Percentiles rank a stretch among this genome's conserved stretches.
phyloP scores from a whole-genome alignment of 2,888 invertebrate genomes.

The Chymomyza procnemis region DNA sequence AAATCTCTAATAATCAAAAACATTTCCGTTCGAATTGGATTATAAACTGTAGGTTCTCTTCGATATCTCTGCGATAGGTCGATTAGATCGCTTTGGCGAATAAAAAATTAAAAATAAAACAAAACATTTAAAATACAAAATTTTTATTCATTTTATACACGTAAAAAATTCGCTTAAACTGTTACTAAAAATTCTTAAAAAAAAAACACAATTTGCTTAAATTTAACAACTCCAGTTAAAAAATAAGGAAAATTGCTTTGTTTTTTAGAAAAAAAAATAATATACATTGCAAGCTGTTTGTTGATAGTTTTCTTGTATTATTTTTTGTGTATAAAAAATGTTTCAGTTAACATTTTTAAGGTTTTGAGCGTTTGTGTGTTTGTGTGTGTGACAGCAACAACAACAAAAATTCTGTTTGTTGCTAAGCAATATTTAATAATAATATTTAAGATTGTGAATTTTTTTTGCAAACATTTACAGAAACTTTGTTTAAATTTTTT shows the following conservation, averaged over 20 bases:
- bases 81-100: too few relatives aligned
- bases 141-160: constrained; percentile 61
- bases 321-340: constrained; percentile 3
- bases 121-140: constrained; percentile 5
- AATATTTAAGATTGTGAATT: too few relatives aligned
- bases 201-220: constrained; percentile 60
- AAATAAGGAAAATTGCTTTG: constrained; percentile 17
- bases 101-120: too few relatives aligned
- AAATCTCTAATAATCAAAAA: too few relatives aligned
- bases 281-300: background rate
- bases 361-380: background rate
- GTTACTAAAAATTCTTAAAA: constrained; percentile 48
- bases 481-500: constrained; percentile 26
- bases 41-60: too few relatives aligned
- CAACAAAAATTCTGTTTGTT: background rate
- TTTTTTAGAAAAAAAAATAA: background rate
- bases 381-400: constrained; percentile 27
- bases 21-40: too few relatives aligned
- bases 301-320: background rate
- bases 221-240: constrained; percentile 35
- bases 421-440: background rate
- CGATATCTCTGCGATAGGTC: too few relatives aligned
- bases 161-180: constrained; percentile 57
- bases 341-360: background rate
- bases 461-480: too few relatives aligned